Conservation (phyloP, 2,888 invertebrate species). For the Homarus gammarus region DNA sequence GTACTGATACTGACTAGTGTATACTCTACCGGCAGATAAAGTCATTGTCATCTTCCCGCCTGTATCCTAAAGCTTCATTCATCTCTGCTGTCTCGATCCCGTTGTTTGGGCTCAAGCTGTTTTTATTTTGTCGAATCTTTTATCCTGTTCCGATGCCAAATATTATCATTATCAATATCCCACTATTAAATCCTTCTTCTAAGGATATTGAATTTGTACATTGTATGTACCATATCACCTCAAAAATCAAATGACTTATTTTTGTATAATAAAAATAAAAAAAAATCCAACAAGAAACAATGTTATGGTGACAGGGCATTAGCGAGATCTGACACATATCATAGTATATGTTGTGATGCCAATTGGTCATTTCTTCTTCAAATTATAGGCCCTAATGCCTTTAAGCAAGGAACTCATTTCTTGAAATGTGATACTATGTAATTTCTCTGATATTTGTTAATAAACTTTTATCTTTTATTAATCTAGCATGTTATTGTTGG, state of each 20-base stretch:
- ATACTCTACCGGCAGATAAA: no score
- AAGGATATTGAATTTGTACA: slow-evolving; percentile 68
- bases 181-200: slow-evolving; percentile 62
- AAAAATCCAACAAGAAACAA: slow-evolving; percentile 5
- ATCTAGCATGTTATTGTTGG: slow-evolving; percentile 32
- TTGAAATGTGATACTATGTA: slow-evolving; percentile 73
- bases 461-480: slow-evolving; percentile 72
- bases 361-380: slow-evolving; percentile 8
- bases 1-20: no score
- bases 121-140: not conserved
- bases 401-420: slow-evolving; percentile 52
- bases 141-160: slow-evolving; percentile 56
- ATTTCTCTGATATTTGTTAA: slow-evolving; percentile 70
- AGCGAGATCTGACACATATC: slow-evolving; percentile 7
- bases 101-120: not conserved
- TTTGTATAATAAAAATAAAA: slow-evolving; percentile 63
- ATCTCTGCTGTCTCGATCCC: not conserved
- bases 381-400: slow-evolving; percentile 47
- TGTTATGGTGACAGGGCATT: slow-evolving; percentile 5
- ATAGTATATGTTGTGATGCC: slow-evolving; percentile 27
- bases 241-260: slow-evolving; percentile 71
- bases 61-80: not conserved
- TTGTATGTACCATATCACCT: slow-evolving; percentile 73
- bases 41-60: no score
- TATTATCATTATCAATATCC: slow-evolving; percentile 33